Percentiles rank a stretch among this genome's conserved stretches.
Conservation (phyloP, 2,888 invertebrate species). For the Hirtodrosophila alboralis region DNA sequence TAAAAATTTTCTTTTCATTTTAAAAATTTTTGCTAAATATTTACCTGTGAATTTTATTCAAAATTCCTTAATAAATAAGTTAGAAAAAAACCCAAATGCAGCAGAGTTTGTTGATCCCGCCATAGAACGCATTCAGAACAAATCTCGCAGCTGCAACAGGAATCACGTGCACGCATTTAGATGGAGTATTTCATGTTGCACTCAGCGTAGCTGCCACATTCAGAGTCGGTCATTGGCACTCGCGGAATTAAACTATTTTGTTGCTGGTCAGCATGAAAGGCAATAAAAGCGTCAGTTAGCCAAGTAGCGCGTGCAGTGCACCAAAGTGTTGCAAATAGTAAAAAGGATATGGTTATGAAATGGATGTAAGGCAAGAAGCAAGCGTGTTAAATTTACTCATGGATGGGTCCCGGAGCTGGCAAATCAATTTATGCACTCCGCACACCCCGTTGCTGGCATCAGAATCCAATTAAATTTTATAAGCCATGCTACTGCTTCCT, state of each 20-base stretch:
- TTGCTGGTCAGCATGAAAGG: constrained; percentile 61
- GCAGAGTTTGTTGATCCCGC: constrained; percentile 11
- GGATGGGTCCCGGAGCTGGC: background rate
- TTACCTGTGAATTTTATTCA: too few relatives aligned
- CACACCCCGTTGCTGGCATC: constrained; percentile 31
- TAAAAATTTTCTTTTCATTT: too few relatives aligned
- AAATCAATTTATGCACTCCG: constrained; percentile 43
- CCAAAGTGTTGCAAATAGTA: constrained; percentile 46
- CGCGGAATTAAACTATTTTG: constrained; percentile 57
- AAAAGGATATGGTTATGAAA: constrained; percentile 35
- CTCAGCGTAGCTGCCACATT: constrained; percentile 10
- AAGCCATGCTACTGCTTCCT: constrained; percentile 60
- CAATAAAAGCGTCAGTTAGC: constrained; percentile 63
- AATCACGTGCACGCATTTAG: constrained; percentile 64
- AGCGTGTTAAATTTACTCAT: background rate
- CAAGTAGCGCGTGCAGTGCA: constrained; percentile 55
- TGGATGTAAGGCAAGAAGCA: background rate
- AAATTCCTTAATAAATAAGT: background rate
- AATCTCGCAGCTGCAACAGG: constrained; percentile 50
- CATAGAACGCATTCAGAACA: constrained; percentile 4
- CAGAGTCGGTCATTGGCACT: constrained; percentile 40
- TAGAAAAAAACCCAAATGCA: background rate
- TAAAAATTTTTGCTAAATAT: too few relatives aligned
- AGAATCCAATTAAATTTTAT: constrained; percentile 77
- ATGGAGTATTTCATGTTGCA: constrained; percentile 42